Evolutionary conservation across 2,797 vertebrate species (phyloP), one percentile per base, ranked within the genome.

Genomic region (Bovichtus diacanthus): DNA sequence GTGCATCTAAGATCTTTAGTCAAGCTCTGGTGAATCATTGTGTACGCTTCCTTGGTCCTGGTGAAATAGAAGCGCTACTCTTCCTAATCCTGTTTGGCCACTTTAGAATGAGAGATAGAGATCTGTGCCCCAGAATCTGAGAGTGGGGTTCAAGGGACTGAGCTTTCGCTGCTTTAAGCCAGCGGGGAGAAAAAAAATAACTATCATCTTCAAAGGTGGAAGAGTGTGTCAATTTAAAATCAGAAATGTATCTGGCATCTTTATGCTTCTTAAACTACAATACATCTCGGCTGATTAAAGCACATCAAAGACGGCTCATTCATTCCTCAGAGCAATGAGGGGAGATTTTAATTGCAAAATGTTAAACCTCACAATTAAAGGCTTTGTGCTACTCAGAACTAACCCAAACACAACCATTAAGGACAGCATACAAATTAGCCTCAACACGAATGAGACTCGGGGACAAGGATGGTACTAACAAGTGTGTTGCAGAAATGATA

Each of bases 341-440:
- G 95, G 96, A 96, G 94, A 96, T 97, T 97, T 98, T 97, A 97
- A 97, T 97, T 97, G 96, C 95, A 96, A 96, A 97, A 97, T 95
- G 97, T 97, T 97, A 97, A 97, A 97, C 94, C 95, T 96, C 95
- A 96, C 96, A 97, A 97, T 97, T 98, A 97, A 97, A 96, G 96
- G 93, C 96, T 95, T 95, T 95, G 94, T 95, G 94, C 95, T 95
- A 91, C 95, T 96, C 95, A 95, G 95, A 96, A 93, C 93, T 93
- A 96, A 96, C 94, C 96, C 95, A 97, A 97, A 97, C 95, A 95
- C 92, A 86, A 92, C 94, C 88, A 92, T 93, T 94, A 93, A 93
- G 93, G 90, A 93, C 88, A 84, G 95, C 95, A 96, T 96, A 95
- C 95, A 96, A 97, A 97, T 96, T 89, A 96, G 95, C 79, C 89